Evolutionary conservation across 2,888 invertebrate genomes (phyloP).

Genomic region (Nomada hirtipes): DNA sequence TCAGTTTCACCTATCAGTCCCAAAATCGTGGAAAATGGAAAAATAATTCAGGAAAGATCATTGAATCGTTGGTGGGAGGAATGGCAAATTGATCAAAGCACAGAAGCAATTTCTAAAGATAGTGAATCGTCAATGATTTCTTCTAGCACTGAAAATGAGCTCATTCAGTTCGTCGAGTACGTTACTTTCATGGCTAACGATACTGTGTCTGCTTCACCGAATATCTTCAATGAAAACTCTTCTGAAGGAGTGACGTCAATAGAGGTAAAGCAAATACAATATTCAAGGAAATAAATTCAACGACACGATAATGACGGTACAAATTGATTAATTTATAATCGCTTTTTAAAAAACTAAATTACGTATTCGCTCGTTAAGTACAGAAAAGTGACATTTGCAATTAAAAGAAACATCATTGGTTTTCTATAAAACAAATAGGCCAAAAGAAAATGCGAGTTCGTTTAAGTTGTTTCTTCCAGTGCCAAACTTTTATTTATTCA

Average conservation of each 20-base stretch:
- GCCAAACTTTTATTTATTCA: too few relatives aligned
- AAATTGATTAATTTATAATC: too few relatives aligned
- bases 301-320: too few relatives aligned
- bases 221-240: background rate
- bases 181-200: background rate
- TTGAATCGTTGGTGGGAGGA: background rate
- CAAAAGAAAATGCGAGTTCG: too few relatives aligned
- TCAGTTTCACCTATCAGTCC: background rate
- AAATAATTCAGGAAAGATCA: constrained; percentile 14
- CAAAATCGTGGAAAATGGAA: background rate
- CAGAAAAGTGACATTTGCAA: too few relatives aligned
- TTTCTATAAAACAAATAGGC: too few relatives aligned
- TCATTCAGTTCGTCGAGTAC: constrained; percentile 10
- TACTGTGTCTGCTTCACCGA: background rate
- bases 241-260: background rate
- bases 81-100: background rate
- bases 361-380: too few relatives aligned
- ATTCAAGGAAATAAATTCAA: background rate
- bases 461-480: too few relatives aligned
- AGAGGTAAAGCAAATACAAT: constrained; percentile 30
- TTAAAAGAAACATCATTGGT: too few relatives aligned
- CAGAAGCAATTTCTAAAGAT: background rate
- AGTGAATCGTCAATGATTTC: background rate
- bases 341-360: background rate
- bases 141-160: constrained; percentile 3